Base-by-base conservation (phyloP, 2,113 vertebrate genomes). In the Lamprologus tigripictilis region DNA sequence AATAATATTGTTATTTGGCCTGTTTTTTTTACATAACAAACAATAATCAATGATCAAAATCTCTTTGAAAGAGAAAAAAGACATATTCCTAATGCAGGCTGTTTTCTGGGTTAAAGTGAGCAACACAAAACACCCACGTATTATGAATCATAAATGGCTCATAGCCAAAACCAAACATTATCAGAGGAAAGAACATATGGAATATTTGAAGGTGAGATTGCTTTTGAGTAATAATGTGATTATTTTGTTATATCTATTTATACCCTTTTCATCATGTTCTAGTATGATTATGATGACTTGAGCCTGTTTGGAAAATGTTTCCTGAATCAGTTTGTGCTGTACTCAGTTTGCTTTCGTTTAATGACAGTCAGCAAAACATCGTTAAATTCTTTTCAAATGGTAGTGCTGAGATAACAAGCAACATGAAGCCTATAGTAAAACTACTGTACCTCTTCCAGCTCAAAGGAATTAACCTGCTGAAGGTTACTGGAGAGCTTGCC, bases 361-460 rank as follows among this genome's bases (percentile, higher is more conserved):
- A 47, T 47, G 31, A 76, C 28, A 76, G 23, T 76, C 68, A 47
- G 23, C 71, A 1, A 31, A 49, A 1, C 17, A 78, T 49, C 2
- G 1, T 78, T 51, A 78, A 33, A 13, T 26, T 78, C 73, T 9
- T 78, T 51, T 6, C 17, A 3, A 51, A 51, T n/a, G 3, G 1
- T n/a, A 33, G 14, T 33, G 17, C 73, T 9, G 45, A 31, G 73
- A 33, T 78, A 8, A 13, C 14, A 49, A 49, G 6, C 45, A 3
- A 49, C 26, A 31, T 6, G 3, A n/a, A 51, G 10, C 26, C 26
- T 28, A 26, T 45, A 3, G 10, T 51, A 31, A 81, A 12, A 54
- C 10, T 19, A 33, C 66, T 3, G 80, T 94, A 97, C 97, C 97
- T 97, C 96, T 71, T 97, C 96, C 57, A 97, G 88, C 86, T 97